Percentiles rank a stretch among this genome's conserved stretches.
Evolutionary conservation across 2,797 vertebrate genomes (phyloP).

Genomic region (Pseudocheirus occidentalis): DNA sequence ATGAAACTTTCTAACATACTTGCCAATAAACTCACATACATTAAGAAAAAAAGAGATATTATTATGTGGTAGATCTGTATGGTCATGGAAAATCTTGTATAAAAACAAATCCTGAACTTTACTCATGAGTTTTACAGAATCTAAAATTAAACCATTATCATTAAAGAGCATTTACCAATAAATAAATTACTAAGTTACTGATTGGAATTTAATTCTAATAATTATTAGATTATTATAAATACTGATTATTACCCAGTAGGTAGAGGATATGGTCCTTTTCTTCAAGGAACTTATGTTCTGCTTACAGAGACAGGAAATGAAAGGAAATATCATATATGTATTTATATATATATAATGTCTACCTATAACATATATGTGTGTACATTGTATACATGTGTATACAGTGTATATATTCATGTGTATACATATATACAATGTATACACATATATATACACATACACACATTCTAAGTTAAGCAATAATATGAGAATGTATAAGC

Average conservation of each 20-base stretch:
- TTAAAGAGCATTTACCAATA: not conserved
- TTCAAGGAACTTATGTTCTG: not conserved
- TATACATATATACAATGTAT: no score
- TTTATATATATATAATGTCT: no score
- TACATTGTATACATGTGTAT: no score
- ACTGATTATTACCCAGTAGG: no score
- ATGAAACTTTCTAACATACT: not conserved
- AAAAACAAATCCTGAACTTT: not conserved
- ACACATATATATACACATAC: not conserved
- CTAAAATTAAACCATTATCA: not conserved
- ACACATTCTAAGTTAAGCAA: not conserved
- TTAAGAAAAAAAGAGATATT: not conserved
- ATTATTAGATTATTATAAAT: no score
- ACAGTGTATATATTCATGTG: no score
- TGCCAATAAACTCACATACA: not conserved
- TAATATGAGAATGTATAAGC: not conserved
- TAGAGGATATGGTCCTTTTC: not conserved
- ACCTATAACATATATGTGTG: no score
- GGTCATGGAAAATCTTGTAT: not conserved
- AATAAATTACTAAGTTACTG: no score
- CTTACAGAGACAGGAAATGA: not conserved
- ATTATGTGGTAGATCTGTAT: not conserved
- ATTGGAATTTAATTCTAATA: no score
- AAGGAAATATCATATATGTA: no score
- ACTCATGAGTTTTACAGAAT: not conserved